Conservation (phyloP, 2,888 invertebrate genomes). For the Proisotoma minuta region DNA sequence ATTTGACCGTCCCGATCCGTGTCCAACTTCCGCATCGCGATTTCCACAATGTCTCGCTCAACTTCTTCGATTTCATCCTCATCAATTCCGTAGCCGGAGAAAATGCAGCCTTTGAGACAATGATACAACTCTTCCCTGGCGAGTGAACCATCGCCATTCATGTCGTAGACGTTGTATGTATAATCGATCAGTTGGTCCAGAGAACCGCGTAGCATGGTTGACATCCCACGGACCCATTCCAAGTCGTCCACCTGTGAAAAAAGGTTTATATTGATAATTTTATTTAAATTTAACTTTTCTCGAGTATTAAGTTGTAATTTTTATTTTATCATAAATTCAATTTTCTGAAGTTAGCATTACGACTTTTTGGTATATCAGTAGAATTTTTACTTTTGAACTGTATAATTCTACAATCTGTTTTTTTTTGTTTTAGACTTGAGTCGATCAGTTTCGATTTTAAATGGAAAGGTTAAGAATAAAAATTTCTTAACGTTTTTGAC, state of each 20-base stretch:
- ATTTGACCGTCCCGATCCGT: slow-evolving; percentile 21
- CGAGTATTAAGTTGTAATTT: too few relatives aligned
- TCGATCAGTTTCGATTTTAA: too few relatives aligned
- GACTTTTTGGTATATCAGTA: too few relatives aligned
- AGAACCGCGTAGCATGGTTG: slow-evolving; percentile 39
- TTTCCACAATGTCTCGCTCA: slow-evolving; percentile 43
- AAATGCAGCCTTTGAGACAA: slow-evolving; percentile 40
- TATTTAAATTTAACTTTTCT: too few relatives aligned
- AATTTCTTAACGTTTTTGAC: too few relatives aligned
- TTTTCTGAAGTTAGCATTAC: too few relatives aligned
- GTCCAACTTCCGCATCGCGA: slow-evolving; percentile 26
- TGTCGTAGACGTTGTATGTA: slow-evolving; percentile 31
- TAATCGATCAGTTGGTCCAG: slow-evolving; percentile 37
- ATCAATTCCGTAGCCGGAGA: slow-evolving; percentile 40
- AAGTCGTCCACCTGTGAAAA: slow-evolving; percentile 19
- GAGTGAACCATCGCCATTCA: slow-evolving; percentile 41
- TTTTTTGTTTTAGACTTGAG: too few relatives aligned
- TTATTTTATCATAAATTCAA: too few relatives aligned
- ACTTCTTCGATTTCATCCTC: slow-evolving; percentile 42
- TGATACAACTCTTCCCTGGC: slow-evolving; percentile 43
- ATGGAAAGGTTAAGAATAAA: too few relatives aligned
- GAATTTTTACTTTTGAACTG: too few relatives aligned
- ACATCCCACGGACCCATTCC: slow-evolving; percentile 38
- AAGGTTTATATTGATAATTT: too few relatives aligned
- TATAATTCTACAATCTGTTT: too few relatives aligned